phyloP scores from a whole-genome alignment of 2,888 invertebrate genomes.

The Scrobipalpa atriplicella region DNA sequence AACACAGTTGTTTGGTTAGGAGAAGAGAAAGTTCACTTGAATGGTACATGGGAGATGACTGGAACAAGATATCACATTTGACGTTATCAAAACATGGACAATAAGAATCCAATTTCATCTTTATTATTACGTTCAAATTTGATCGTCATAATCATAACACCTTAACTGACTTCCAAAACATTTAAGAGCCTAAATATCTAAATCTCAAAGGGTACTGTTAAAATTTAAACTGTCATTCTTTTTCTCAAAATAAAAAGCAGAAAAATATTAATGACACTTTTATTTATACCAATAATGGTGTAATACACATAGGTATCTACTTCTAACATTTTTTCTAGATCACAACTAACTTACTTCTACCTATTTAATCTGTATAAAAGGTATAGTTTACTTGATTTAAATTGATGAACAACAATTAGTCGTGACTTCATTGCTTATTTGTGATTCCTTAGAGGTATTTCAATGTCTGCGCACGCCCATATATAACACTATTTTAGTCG shows the following conservation, averaged over 20 bases:
- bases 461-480: slow-evolving; percentile 43
- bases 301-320: too few species aligned
- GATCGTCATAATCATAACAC: background rate
- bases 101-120: background rate
- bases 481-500: slow-evolving; percentile 60
- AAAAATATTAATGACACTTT: too few species aligned
- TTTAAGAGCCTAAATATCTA: background rate
- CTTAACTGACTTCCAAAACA: background rate
- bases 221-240: background rate
- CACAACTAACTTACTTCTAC: too few species aligned
- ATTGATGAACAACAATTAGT: slow-evolving; percentile 29
- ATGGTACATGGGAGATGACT: background rate
- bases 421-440: slow-evolving; percentile 34
- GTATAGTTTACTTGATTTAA: background rate
- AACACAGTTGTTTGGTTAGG: background rate
- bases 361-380: too few species aligned
- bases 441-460: slow-evolving; percentile 29
- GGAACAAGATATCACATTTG: background rate
- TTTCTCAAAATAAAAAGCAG: too few species aligned
- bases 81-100: slow-evolving; percentile 11
- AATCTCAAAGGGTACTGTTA: background rate
- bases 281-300: too few species aligned
- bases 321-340: too few species aligned
- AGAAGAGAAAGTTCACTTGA: slow-evolving; percentile 8
- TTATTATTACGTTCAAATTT: background rate